Evolutionary conservation across 37 sponge, comb jelly and placozoan species (phyloP).

Genomic region (Eunapius fragilis): DNA sequence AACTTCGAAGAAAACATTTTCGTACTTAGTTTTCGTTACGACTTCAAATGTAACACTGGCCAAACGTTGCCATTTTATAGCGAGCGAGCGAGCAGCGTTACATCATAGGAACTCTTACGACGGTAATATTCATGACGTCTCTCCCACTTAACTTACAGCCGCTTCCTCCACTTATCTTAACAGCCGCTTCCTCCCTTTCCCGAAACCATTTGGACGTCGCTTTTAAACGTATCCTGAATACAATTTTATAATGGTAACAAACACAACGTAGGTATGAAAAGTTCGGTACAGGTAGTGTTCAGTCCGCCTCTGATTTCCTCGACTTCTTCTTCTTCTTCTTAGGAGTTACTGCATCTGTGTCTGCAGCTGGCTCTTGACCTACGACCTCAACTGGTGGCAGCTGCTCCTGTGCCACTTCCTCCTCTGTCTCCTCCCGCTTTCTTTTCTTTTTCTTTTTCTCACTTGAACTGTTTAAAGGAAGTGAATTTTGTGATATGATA

Average conservation of each 20-base stretch:
- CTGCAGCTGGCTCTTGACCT: background rate
- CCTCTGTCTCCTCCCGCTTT: constrained; percentile 21
- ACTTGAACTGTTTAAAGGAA: background rate
- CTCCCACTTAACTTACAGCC: background rate
- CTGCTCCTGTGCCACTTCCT: constrained; percentile 1
- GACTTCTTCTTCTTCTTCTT: constrained; percentile 32
- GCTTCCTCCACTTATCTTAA: background rate
- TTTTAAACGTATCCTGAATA: background rate
- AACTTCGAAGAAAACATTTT: background rate
- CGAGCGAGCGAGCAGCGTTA: background rate
- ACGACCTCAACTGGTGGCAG: background rate
- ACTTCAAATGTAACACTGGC: background rate
- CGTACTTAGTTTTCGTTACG: background rate
- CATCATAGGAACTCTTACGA: background rate
- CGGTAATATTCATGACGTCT: background rate
- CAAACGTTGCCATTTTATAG: background rate
- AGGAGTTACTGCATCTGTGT: background rate
- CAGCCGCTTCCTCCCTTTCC: background rate
- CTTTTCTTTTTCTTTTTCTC: constrained; percentile 86
- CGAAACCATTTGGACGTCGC: background rate
- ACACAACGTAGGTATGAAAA: background rate
- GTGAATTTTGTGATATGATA: background rate
- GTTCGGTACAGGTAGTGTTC: background rate
- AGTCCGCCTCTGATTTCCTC: background rate
- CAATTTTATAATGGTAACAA: background rate